Conservation (phyloP, 2,888 invertebrate species). For the Drosophila villosipedis region DNA sequence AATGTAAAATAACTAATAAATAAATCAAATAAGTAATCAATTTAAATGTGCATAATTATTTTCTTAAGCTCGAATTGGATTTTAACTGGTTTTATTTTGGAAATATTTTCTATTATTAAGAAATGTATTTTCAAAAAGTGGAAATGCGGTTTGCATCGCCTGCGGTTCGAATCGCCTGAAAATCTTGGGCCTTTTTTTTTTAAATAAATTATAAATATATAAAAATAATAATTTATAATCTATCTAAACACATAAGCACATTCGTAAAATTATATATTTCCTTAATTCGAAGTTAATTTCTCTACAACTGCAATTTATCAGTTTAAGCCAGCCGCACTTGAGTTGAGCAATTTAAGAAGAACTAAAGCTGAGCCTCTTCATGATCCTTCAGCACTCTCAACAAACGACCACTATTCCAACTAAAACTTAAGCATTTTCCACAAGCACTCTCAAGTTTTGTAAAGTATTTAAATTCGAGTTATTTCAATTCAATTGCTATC, state of each 20-base stretch:
- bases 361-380: not conserved
- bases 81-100: not conserved
- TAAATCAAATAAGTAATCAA: not conserved
- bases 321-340: not conserved
- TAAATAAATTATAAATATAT: not conserved
- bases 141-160: not conserved
- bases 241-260: not conserved
- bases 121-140: not conserved
- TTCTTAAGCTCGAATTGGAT: not conserved
- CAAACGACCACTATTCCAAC: not conserved
- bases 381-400: not conserved
- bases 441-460: not conserved
- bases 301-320: no score
- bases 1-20: not conserved
- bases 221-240: not conserved
- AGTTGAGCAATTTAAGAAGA: not conserved
- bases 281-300: not conserved
- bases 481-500: constrained; percentile 21
- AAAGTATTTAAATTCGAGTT: constrained; percentile 12
- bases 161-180: no score
- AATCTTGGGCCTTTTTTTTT: no score
- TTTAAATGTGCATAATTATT: not conserved
- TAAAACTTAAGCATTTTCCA: not conserved
- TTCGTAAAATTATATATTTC: not conserved
- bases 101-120: not conserved